Evolutionary conservation across 2,113 vertebrate genomes (phyloP).

Genomic region (Condylura cristata): DNA sequence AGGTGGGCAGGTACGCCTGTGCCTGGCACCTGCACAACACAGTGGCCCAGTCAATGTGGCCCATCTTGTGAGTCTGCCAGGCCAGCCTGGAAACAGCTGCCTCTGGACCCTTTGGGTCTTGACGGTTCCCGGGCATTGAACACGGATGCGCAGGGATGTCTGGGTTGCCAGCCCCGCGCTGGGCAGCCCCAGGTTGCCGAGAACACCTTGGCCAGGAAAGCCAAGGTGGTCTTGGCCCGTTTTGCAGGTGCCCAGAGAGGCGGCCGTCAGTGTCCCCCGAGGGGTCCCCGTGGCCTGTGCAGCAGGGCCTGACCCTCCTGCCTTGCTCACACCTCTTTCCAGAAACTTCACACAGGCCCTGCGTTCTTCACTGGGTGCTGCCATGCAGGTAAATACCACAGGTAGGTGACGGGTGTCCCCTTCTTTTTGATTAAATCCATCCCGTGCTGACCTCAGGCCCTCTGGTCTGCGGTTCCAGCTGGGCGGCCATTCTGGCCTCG

Average conservation of each 20-base stretch:
- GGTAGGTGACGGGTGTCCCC: not conserved
- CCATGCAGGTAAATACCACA: not conserved
- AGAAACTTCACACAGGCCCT: conserved; percentile 54
- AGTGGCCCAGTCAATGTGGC: not conserved
- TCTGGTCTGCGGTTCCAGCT: conserved; percentile 9
- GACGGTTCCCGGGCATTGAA: not conserved
- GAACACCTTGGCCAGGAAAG: conserved; percentile 58
- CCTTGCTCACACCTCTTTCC: conserved; percentile 52
- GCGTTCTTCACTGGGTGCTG: not conserved
- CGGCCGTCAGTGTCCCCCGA: not conserved
- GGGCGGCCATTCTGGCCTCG: conserved; percentile 61
- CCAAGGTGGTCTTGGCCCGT: not conserved
- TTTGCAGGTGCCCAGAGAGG: conserved; percentile 24
- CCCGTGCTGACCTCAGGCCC: not conserved
- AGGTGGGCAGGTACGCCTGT: not conserved
- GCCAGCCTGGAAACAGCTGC: not conserved
- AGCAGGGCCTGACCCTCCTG: not conserved
- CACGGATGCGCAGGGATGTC: not conserved
- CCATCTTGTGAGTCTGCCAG: not conserved
- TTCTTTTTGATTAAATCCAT: not conserved
- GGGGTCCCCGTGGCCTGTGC: not conserved
- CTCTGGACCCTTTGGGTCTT: not conserved
- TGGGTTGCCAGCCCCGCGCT: conserved; percentile 24
- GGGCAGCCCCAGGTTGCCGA: conserved; percentile 23
- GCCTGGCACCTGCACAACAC: not conserved